phyloP scores from a whole-genome alignment of 2,888 invertebrate species.

The Ormyrus rosae region DNA sequence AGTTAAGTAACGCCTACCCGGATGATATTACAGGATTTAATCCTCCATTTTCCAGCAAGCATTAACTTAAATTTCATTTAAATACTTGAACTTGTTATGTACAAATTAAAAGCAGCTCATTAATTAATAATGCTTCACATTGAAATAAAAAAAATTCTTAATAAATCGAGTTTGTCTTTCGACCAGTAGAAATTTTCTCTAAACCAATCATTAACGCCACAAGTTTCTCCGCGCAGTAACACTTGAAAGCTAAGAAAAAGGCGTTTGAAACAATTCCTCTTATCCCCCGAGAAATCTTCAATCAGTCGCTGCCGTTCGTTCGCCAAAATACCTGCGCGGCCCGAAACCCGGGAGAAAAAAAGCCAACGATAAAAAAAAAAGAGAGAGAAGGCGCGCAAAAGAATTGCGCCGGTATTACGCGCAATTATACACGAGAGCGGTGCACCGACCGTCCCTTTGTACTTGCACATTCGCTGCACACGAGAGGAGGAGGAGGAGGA shows the following conservation, averaged over 20 bases:
- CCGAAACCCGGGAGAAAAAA: not conserved
- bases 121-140: too few relatives aligned
- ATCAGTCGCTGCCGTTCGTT: conserved; percentile 6
- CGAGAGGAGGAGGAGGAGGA: not conserved
- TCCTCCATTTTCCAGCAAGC: too few relatives aligned
- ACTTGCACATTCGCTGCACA: not conserved
- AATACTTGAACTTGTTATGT: too few relatives aligned
- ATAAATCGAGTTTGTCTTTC: too few relatives aligned
- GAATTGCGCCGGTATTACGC: conserved; percentile 49
- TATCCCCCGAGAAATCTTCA: too few relatives aligned
- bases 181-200: too few relatives aligned
- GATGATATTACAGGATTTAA: too few relatives aligned
- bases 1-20: too few relatives aligned
- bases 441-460: not conserved
- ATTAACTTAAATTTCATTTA: too few relatives aligned
- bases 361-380: conserved; percentile 1
- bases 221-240: not conserved
- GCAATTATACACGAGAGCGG: conserved; percentile 42
- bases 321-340: conserved; percentile 8
- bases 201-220: not conserved
- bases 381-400: conserved; percentile 21
- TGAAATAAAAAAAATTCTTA: too few relatives aligned
- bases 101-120: too few relatives aligned
- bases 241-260: not conserved
- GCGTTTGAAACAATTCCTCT: too few relatives aligned